Base-by-base conservation (phyloP, 2,888 invertebrate species). In the Drosophila paramelanica region DNA sequence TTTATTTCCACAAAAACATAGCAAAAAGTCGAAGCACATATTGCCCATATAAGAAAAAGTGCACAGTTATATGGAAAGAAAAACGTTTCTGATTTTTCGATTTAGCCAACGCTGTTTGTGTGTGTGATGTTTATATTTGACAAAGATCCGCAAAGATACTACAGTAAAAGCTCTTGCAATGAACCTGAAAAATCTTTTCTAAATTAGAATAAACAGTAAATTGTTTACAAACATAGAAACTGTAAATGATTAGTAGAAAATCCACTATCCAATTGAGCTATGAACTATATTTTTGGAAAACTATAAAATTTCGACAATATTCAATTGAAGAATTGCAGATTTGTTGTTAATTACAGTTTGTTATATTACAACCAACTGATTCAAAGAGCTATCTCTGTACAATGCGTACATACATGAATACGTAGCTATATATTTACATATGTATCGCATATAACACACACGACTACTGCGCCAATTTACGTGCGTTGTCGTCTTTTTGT, bases 381-480 rank as follows among this genome's bases (percentile, higher is more conserved):
- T 47, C 41, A 31, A 11, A 10, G 62, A 70, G 70, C 55, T 46
- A 55, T 56, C 52, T 79, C 88, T 79, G 88, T 88, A 71, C 47
- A n/a, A 50, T 13, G 17, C 13, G 17, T 47, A 60, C 33, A 66
- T 14, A 61, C 55, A 55, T 58, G 51, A 56, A 14, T n/a, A 62
- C 33, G 13, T 23, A 23, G 50, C 14, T 50, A 64, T 33, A 56
- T 42, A 65, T 59, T 55, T 57, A 57, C 74, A 58, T 66, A 62
- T 73, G 67, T 69, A 79, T 61, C 79, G 56, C 67, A 65, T 83
- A 78, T 67, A 73, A 67, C 60, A 69, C 60, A 69, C 58, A 80
- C 59, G 61, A 72, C 69, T 81, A 73, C 71, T 81, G 79, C 88
- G 86, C 79, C 79, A 85, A 83, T 81, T 81, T 85, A 66, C 70